A percentile compares a stretch with the other conserved stretches of the same genome.
phyloP scores from a whole-genome alignment of 92 coral and sea anemone genomes.

The Chrysogorgia sp. region DNA sequence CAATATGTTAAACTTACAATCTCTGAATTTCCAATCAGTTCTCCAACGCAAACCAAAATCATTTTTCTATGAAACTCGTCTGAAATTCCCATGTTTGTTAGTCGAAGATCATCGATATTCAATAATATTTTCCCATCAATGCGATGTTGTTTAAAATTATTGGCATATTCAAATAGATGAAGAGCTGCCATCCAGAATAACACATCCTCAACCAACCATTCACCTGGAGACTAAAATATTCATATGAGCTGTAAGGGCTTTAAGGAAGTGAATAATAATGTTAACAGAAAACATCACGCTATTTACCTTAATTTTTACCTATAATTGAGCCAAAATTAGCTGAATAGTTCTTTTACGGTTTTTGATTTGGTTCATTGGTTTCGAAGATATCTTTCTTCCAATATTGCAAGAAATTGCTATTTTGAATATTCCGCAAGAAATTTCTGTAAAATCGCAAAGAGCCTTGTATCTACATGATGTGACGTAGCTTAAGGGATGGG shows the following conservation, averaged over 20 bases:
- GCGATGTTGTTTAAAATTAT: constrained; percentile 64
- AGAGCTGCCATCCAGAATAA: constrained; percentile 84
- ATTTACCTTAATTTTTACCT: too few species aligned
- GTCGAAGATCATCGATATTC: constrained; percentile 52
- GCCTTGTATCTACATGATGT: too few species aligned
- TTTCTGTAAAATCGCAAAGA: too few species aligned
- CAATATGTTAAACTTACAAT: constrained; percentile 54
- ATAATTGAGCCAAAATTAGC: too few species aligned
- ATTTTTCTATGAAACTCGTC: constrained; percentile 75
- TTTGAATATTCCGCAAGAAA: too few species aligned
- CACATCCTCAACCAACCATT: constrained; percentile 81
- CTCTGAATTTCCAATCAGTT: constrained; percentile 75
- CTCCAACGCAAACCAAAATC: constrained; percentile 71
- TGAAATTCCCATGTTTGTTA: constrained; percentile 63
- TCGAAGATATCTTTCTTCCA: too few species aligned
- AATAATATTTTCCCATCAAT: constrained; percentile 66
- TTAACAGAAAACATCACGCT: too few species aligned
- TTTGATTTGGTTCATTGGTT: too few species aligned
- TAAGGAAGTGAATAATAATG: too few species aligned
- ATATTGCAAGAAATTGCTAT: too few species aligned
- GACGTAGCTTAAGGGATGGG: too few species aligned
- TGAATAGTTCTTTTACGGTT: too few species aligned
- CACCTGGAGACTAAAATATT: constrained; percentile 67
- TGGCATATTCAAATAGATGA: constrained; percentile 74
- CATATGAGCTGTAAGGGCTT: not conserved